These are phyloP conservation scores for Meriones psammophilus DNA, from an alignment of 2,797 vertebrate genomes.

Conservation along the genomic window DNA sequence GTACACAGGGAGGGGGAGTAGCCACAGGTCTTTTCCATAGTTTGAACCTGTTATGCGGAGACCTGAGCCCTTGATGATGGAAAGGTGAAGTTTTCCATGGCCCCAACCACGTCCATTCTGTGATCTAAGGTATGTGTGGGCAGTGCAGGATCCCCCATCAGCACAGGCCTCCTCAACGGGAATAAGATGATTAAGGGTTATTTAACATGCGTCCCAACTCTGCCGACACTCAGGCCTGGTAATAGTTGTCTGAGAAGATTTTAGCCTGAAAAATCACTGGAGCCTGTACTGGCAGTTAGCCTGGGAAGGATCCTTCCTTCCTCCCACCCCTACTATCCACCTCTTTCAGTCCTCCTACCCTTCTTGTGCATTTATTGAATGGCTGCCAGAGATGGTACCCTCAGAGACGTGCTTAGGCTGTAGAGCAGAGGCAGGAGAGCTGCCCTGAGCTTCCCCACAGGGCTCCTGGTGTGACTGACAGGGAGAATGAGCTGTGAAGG, in stretches of 20 bases:
- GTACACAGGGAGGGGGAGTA: not conserved
- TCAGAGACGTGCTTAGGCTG: not conserved
- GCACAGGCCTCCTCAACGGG: not conserved
- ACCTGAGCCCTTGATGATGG: not conserved
- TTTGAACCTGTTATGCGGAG: not conserved
- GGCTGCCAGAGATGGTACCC: not conserved
- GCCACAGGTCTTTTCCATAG: not conserved
- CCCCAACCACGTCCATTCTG: not conserved
- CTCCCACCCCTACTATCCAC: fast-evolving
- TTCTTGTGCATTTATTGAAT: not conserved
- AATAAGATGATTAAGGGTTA: fast-evolving
- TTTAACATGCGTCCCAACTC: fast-evolving
- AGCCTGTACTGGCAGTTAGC: not conserved
- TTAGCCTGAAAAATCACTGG: not conserved
- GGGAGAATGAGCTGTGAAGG: not conserved
- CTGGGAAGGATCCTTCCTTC: too few relatives aligned
- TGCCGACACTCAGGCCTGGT: not conserved
- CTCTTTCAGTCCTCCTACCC: too few relatives aligned
- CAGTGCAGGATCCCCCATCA: not conserved
- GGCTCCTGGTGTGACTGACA: fast-evolving
- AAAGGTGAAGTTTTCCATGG: fast-evolving
- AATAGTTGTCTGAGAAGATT: fast-evolving
- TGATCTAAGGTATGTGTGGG: not conserved
- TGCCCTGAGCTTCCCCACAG: not conserved
- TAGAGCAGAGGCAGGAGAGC: not conserved